A percentile compares a stretch with the other conserved stretches of the same genome.
Conservation (phyloP, 2,113 vertebrate species). For the Ochotona curzoniae region DNA sequence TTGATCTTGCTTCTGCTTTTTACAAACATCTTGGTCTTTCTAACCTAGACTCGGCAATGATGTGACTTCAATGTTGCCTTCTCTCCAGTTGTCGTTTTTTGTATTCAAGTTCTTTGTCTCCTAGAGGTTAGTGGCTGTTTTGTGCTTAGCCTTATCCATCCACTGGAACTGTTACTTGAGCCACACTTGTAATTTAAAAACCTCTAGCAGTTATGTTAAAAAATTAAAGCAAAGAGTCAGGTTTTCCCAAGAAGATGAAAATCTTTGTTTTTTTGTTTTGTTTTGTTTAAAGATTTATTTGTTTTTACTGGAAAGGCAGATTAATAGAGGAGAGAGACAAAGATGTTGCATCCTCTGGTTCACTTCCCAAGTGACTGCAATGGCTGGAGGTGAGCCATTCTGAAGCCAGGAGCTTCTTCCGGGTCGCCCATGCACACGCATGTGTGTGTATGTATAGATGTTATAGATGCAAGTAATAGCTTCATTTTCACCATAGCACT, state of each 20-base stretch:
- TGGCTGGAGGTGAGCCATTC: no score
- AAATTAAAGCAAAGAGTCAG: neutral
- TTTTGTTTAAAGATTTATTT: no score
- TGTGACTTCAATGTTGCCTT: rapidly evolving
- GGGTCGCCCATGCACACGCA: no score
- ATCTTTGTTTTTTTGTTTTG: neutral
- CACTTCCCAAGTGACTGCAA: no score
- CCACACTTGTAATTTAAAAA: neutral
- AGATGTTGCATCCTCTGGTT: no score
- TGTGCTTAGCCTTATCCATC: neutral
- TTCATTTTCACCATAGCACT: neutral
- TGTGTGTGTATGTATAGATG: neutral
- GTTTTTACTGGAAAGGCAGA: no score
- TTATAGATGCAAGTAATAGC: neutral
- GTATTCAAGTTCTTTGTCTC: neutral
- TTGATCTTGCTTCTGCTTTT: neutral
- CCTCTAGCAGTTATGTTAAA: constrained; percentile 11
- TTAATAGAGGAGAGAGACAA: no score
- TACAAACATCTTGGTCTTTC: neutral
- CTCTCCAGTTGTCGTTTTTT: neutral
- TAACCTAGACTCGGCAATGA: neutral
- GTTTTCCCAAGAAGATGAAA: constrained; percentile 3
- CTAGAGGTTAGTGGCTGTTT: neutral
- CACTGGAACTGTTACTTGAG: neutral
- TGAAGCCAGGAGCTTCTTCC: no score